A percentile compares a stretch with the other conserved stretches of the same genome.
Evolutionary conservation across 2,888 invertebrate genomes (phyloP).

Genomic region (Galerucella nymphaeae): DNA sequence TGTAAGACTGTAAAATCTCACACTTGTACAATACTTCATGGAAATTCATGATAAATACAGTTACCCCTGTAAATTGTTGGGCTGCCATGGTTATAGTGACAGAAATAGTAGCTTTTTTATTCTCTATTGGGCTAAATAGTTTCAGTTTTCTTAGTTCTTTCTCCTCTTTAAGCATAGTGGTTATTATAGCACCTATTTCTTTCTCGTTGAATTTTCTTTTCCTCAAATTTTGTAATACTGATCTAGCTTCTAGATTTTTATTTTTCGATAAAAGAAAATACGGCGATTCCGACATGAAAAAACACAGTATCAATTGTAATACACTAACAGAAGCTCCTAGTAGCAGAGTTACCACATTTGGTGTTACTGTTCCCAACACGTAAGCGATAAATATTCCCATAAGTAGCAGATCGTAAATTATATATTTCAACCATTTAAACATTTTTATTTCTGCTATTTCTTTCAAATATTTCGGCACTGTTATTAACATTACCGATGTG

Average conservation of each 20-base stretch:
- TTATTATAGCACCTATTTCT: slow-evolving; percentile 1
- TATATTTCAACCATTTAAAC: background rate
- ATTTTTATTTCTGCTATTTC: background rate
- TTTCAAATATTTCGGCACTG: slow-evolving; percentile 11
- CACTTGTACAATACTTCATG: slow-evolving; percentile 17
- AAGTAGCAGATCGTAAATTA: slow-evolving; percentile 17
- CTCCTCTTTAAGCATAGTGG: background rate
- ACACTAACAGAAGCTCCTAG: slow-evolving; percentile 5
- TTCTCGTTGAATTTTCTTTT: background rate
- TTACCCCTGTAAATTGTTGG: slow-evolving; percentile 18
- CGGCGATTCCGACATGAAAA: slow-evolving; percentile 19
- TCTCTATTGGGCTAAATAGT: slow-evolving; percentile 10
- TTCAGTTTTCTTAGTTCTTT: slow-evolving; percentile 12
- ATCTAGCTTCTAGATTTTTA: slow-evolving; percentile 15
- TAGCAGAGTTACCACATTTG: background rate
- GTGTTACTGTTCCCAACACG: background rate
- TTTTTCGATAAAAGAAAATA: slow-evolving; percentile 13
- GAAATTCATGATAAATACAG: slow-evolving; percentile 8
- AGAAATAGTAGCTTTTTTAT: slow-evolving; percentile 14
- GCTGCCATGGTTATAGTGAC: slow-evolving; percentile 1
- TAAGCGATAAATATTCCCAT: slow-evolving; percentile 13
- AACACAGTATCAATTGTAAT: slow-evolving; percentile 13
- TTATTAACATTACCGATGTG: background rate
- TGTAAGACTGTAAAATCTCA: background rate
- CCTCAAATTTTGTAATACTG: background rate